Evolutionary conservation across 1,140 invertebrate genomes (phyloP).

Genomic region (Saxidomus purpurata): DNA sequence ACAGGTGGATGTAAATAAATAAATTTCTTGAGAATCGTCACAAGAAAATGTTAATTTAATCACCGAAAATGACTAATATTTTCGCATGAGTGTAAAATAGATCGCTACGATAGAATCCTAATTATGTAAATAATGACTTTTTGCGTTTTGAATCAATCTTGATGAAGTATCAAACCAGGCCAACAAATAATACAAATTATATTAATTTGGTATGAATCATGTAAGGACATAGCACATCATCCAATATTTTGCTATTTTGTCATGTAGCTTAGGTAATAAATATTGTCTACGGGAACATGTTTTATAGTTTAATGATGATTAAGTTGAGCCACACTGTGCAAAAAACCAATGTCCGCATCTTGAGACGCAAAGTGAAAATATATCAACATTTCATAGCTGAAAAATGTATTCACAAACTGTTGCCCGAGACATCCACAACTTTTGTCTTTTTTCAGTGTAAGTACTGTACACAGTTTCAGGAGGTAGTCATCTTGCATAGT

Average conservation of each 20-base stretch:
- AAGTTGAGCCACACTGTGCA: too few species aligned
- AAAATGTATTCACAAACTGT: too few species aligned
- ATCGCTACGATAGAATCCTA: constrained; percentile 12
- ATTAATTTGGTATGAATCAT: constrained; percentile 14
- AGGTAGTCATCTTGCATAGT: too few species aligned
- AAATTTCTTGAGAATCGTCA: constrained; percentile 22
- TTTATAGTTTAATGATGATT: too few species aligned
- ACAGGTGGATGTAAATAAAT: constrained; percentile 16
- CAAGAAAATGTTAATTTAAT: constrained; percentile 37
- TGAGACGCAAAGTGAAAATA: too few species aligned
- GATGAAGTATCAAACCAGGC: neutral
- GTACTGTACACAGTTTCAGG: too few species aligned
- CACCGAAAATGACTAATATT: constrained; percentile 18
- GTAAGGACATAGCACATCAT: neutral
- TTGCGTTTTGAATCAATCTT: neutral
- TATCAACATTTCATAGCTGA: too few species aligned
- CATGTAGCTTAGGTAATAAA: neutral
- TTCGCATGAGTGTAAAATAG: constrained; percentile 24
- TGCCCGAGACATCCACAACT: too few species aligned
- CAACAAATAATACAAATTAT: constrained; percentile 11
- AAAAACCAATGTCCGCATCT: too few species aligned
- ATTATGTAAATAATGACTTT: constrained; percentile 14
- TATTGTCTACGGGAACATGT: neutral
- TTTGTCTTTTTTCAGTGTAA: too few species aligned
- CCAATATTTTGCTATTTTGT: neutral